Conservation (phyloP, 2,113 vertebrate genomes). For the Chinchilla lanigera region DNA sequence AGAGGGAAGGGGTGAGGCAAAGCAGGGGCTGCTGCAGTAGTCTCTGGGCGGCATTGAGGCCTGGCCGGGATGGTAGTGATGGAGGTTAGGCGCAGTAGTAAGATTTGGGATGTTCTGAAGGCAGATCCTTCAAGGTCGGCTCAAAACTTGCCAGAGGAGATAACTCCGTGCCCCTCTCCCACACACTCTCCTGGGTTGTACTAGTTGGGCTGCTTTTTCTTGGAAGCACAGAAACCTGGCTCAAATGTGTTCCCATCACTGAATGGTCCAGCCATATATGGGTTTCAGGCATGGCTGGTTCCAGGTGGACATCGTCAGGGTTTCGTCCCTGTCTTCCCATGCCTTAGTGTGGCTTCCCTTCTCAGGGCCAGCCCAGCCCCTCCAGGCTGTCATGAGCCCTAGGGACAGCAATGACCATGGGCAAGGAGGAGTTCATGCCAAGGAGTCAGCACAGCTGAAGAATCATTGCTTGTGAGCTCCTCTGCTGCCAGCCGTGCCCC, state of each 20-base stretch:
- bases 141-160: not conserved
- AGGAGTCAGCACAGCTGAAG: not conserved
- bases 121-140: not conserved
- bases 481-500: not conserved
- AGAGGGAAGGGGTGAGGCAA: not conserved
- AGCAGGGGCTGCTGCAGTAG: not conserved
- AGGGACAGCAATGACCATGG: not conserved
- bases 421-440: not conserved
- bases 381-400: not conserved
- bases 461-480: not conserved
- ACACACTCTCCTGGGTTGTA: not conserved
- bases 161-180: not conserved
- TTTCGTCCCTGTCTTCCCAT: not conserved
- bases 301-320: not conserved
- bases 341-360: not conserved
- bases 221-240: not conserved
- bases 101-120: not conserved
- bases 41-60: not conserved
- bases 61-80: not conserved
- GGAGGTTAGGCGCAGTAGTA: not conserved
- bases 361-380: not conserved
- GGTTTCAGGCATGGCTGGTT: conserved; percentile 18
- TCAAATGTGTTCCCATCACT: not conserved
- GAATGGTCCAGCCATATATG: not conserved
- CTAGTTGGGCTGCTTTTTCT: not conserved